Base-by-base conservation (phyloP, 1,140 invertebrate genomes). In the Pomacea maculata region DNA sequence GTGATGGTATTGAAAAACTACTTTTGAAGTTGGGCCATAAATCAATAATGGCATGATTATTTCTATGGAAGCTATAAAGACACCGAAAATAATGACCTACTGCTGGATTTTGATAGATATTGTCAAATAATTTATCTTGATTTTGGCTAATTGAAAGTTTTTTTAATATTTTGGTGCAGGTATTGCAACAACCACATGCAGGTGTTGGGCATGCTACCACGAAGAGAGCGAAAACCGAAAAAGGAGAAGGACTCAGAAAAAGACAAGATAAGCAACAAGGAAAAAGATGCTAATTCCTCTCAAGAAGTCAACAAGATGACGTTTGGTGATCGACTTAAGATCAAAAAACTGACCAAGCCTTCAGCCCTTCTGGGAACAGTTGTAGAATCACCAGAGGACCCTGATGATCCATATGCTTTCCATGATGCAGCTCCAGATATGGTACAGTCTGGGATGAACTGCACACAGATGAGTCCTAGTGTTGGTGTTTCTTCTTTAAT, bases 341-440 rank as follows among this genome's bases (percentile, higher is more conserved):
- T 73, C 57, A 86, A 87, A 71, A 83, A 84, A 82, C 71, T 82
- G 76, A 83, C 79, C 54, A 71, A 74, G 68, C 64, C 64, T n/a
- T 83, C 75, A 82, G 89, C 72, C 34, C 78, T 82, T 57, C 70
- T 77, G 73, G 78, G 74, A 64, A 78, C 71, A 61, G 75, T 80
- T 21, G 19, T 82, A 21, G 84, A 82, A 61, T 85, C 80, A 77
- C 85, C 82, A 52, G 88, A 88, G 79, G 86, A 88, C 63, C 86
- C 87, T 34, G 90, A 92, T 85, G 93, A 94, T 90, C 93, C 93
- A 1, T 94, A 94, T 84, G 92, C 94, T 61, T 94, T 94, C 86
- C 92, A 93, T 83, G 93, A 93, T 83, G 91, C 92, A 10, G 92
- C 92, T 78, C 90, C 91, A 21, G 86, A 87, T 74, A 67, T 79